These are phyloP conservation scores for Ceuthmochares aereus DNA, from an alignment of 2,113 vertebrate species.

Conservation along the genomic window DNA sequence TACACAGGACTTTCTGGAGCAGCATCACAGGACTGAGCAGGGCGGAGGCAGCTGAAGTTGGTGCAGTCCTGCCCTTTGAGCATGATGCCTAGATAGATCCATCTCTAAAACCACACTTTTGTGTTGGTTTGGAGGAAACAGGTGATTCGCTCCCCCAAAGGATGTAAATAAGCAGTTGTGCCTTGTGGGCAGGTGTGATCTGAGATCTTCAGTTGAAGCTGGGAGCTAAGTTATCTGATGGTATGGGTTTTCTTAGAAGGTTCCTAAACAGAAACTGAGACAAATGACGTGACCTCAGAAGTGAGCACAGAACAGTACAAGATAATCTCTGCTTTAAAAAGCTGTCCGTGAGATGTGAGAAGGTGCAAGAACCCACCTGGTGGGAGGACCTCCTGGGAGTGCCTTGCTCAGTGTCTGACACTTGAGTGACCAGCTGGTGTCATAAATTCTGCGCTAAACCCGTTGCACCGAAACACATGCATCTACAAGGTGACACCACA, in stretches of 20 bases:
- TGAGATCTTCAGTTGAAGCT: neutral
- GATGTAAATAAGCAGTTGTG: neutral
- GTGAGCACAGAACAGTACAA: neutral
- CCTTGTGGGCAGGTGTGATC: neutral
- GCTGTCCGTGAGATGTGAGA: neutral
- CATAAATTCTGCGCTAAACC: neutral
- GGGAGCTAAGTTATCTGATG: neutral
- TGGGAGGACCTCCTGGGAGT: neutral
- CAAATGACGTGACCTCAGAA: neutral
- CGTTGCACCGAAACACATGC: neutral
- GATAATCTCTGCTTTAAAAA: neutral
- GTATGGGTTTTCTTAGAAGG: neutral
- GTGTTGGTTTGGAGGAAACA: neutral
- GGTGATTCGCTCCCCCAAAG: neutral
- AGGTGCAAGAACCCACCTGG: neutral
- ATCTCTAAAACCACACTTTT: neutral
- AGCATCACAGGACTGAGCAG: fast-evolving
- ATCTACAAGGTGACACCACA: neutral
- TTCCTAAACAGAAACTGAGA: neutral
- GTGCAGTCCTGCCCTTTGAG: neutral
- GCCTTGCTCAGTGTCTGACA: fast-evolving
- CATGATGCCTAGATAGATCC: neutral
- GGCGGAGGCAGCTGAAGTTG: neutral
- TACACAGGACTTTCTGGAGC: neutral
- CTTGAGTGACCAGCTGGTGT: neutral